Evolutionary conservation across 92 coral and sea anemone species (phyloP).

Genomic region (Palythoa heliodiscus): DNA sequence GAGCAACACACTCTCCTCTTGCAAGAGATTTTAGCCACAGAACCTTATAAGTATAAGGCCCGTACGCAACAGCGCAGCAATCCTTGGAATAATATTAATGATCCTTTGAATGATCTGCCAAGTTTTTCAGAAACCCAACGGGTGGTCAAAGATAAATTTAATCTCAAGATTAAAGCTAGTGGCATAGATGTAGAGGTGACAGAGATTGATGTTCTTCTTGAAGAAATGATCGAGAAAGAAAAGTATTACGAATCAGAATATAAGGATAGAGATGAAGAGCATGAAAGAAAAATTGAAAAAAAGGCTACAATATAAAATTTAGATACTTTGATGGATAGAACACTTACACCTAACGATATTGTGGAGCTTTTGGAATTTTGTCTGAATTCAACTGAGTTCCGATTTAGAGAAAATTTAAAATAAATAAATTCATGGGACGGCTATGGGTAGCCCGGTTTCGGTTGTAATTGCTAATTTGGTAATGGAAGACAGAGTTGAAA

Average conservation of each 20-base stretch:
- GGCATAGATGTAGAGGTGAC: constrained; percentile 49
- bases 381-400: too few species aligned
- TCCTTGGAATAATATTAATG: constrained; percentile 37
- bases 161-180: constrained; percentile 48
- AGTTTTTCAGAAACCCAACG: constrained; percentile 40
- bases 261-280: constrained; percentile 52
- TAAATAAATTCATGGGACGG: too few species aligned
- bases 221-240: constrained; percentile 44
- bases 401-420: too few species aligned
- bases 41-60: constrained; percentile 37
- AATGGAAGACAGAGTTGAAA: too few species aligned
- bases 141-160: constrained; percentile 43
- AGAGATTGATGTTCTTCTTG: constrained; percentile 50
- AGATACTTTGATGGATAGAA: too few species aligned
- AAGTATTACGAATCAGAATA: constrained; percentile 41
- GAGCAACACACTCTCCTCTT: constrained; percentile 41
- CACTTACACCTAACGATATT: too few species aligned
- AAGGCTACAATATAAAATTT: too few species aligned
- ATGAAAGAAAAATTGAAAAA: constrained; percentile 46
- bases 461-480: too few species aligned
- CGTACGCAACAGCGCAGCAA: constrained; percentile 43
- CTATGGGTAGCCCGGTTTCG: too few species aligned
- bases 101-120: constrained; percentile 45
- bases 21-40: constrained; percentile 48
- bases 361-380: too few species aligned